phyloP scores from a whole-genome alignment of 2,113 vertebrate species.

The Anser brachyrhynchus region DNA sequence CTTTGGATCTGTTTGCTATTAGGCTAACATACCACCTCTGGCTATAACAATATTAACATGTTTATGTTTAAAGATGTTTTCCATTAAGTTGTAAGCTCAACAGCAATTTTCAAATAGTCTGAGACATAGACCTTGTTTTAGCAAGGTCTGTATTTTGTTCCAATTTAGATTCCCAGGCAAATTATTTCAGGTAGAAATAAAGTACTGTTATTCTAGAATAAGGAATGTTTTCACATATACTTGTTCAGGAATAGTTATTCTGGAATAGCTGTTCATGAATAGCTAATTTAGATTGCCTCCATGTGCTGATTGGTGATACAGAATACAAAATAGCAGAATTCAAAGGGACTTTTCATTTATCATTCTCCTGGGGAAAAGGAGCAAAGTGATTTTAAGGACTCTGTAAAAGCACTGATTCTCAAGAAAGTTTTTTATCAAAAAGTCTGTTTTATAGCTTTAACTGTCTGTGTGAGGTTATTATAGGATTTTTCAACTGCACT shows the following conservation, averaged over 20 bases:
- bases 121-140: background rate
- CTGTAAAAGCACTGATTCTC: background rate
- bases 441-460: background rate
- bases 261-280: slow-evolving; percentile 15
- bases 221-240: background rate
- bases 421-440: background rate
- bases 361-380: background rate
- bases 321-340: slow-evolving; percentile 44
- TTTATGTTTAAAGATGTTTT: slow-evolving; percentile 20
- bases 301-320: slow-evolving; percentile 24
- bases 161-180: background rate
- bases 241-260: slow-evolving; percentile 19
- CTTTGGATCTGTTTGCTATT: background rate
- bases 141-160: background rate
- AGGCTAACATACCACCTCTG: background rate
- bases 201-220: background rate
- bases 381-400: slow-evolving; percentile 40
- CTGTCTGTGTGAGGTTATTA: background rate
- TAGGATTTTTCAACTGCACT: background rate
- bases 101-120: background rate
- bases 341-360: slow-evolving; percentile 30
- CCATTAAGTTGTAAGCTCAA: background rate
- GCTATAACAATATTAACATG: background rate
- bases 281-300: slow-evolving; percentile 41
- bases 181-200: slow-evolving; percentile 26